phyloP scores from a whole-genome alignment of 2,888 invertebrate genomes.

The Melanostoma scalare region DNA sequence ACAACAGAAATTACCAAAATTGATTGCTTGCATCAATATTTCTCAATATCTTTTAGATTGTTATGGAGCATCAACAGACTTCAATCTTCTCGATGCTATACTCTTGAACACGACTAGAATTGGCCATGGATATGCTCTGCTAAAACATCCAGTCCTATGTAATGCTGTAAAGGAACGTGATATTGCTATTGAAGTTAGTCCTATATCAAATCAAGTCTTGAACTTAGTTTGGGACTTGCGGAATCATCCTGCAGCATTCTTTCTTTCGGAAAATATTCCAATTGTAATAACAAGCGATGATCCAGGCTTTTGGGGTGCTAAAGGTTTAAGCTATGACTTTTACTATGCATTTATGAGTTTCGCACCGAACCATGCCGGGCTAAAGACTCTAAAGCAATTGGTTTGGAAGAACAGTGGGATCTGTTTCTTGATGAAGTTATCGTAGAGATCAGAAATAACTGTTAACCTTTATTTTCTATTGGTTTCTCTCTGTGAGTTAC shows the following conservation, averaged over 20 bases:
- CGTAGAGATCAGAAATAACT: too few species aligned
- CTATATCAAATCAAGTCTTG: slow-evolving; percentile 82
- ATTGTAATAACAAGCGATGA: slow-evolving; percentile 86
- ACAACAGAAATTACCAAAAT: neutral
- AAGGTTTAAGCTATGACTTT: slow-evolving; percentile 86
- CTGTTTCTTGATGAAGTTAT: slow-evolving; percentile 74
- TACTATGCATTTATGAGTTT: slow-evolving; percentile 87
- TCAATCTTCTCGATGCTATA: slow-evolving; percentile 83
- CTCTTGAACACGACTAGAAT: slow-evolving; percentile 80
- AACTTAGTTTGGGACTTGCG: slow-evolving; percentile 84
- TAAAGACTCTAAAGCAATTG: slow-evolving; percentile 85
- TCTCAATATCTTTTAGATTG: slow-evolving; percentile 80
- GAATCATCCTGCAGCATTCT: slow-evolving; percentile 85
- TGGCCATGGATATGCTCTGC: slow-evolving; percentile 80
- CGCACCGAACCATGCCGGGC: slow-evolving; percentile 84
- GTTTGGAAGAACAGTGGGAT: slow-evolving; percentile 81
- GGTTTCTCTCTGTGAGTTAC: too few species aligned
- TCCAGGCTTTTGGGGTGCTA: slow-evolving; percentile 86
- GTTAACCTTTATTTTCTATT: too few species aligned
- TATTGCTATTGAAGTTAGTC: slow-evolving; percentile 80
- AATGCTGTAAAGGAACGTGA: slow-evolving; percentile 78
- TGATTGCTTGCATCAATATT: neutral
- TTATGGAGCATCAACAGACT: slow-evolving; percentile 83
- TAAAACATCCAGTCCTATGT: slow-evolving; percentile 81
- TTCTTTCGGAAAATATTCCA: slow-evolving; percentile 84